Evolutionary conservation across 2,888 invertebrate genomes (phyloP).

Genomic region (Athalia circularis): DNA sequence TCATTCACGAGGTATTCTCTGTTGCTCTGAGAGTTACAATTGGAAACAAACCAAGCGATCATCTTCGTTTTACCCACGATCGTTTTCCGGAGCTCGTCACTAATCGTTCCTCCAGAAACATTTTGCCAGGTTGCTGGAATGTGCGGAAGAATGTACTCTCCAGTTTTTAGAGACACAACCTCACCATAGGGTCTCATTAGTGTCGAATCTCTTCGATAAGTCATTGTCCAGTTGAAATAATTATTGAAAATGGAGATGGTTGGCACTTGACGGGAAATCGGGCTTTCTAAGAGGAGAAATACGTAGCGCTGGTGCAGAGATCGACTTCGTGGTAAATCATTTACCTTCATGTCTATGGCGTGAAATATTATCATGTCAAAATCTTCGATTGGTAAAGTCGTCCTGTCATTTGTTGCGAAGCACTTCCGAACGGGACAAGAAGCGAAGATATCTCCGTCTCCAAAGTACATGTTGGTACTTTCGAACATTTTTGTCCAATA

Average conservation of each 20-base stretch:
- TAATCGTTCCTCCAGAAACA: constrained; percentile 4
- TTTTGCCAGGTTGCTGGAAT: constrained; percentile 17
- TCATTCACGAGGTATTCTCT: constrained; percentile 60
- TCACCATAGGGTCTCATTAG: constrained; percentile 23
- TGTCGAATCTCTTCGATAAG: constrained; percentile 28
- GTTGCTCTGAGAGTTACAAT: constrained; percentile 57
- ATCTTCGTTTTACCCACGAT: constrained; percentile 55
- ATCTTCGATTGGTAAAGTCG: not conserved
- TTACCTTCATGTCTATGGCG: not conserved
- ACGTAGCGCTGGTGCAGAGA: constrained; percentile 46
- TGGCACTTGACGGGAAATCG: not conserved
- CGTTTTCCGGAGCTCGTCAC: not conserved
- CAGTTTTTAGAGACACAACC: not conserved
- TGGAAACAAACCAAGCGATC: constrained; percentile 70
- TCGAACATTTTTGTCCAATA: constrained; percentile 43
- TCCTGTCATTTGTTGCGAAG: constrained; percentile 38
- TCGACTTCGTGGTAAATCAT: constrained; percentile 10
- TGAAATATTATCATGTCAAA: constrained; percentile 46
- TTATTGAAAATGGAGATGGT: not conserved
- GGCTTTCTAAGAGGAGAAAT: constrained; percentile 32
- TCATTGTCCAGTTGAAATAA: constrained; percentile 31
- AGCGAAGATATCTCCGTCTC: constrained; percentile 36
- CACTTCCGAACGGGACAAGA: constrained; percentile 44
- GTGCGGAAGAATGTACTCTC: not conserved
- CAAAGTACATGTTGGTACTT: constrained; percentile 28